Evolutionary conservation across 2,888 invertebrate genomes (phyloP).

Genomic region (Dryobota labecula): DNA sequence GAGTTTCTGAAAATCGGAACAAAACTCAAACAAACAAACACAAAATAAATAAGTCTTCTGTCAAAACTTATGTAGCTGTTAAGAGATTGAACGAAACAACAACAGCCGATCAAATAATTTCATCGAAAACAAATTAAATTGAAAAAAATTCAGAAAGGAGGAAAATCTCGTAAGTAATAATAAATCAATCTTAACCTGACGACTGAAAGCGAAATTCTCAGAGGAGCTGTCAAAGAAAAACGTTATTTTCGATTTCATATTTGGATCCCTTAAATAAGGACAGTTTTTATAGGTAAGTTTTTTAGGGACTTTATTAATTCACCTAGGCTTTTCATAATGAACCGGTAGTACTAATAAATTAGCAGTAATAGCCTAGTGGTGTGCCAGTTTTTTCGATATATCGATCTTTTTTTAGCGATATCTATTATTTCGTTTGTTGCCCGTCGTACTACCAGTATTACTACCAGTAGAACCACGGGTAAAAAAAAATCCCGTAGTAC

Average conservation of each 20-base stretch:
- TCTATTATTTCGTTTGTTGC: too few relatives aligned
- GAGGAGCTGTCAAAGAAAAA: conserved; percentile 10
- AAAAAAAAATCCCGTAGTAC: too few relatives aligned
- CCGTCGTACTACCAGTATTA: too few relatives aligned
- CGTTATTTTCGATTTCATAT: conserved; percentile 18
- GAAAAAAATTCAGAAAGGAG: conserved; percentile 9
- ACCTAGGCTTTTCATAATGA: too few relatives aligned
- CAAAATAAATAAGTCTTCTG: neutral
- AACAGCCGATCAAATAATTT: conserved; percentile 16
- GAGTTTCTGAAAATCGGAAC: neutral
- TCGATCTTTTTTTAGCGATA: too few relatives aligned
- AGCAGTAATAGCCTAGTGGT: too few relatives aligned
- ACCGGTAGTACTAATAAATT: too few relatives aligned
- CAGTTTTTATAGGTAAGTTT: too few relatives aligned
- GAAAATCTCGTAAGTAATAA: conserved; percentile 3
- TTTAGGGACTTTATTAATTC: too few relatives aligned
- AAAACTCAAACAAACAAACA: neutral
- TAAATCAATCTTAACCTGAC: conserved; percentile 43
- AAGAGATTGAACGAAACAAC: conserved; percentile 3
- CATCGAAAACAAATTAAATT: conserved; percentile 30
- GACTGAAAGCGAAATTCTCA: conserved; percentile 15
- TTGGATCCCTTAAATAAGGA: neutral
- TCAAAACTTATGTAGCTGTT: neutral
- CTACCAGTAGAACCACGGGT: too few relatives aligned
- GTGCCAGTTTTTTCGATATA: too few relatives aligned